These are phyloP conservation scores for Gasterosteus aculeatus DNA, from an alignment of 2,113 vertebrate genomes.

Conservation along the genomic window DNA sequence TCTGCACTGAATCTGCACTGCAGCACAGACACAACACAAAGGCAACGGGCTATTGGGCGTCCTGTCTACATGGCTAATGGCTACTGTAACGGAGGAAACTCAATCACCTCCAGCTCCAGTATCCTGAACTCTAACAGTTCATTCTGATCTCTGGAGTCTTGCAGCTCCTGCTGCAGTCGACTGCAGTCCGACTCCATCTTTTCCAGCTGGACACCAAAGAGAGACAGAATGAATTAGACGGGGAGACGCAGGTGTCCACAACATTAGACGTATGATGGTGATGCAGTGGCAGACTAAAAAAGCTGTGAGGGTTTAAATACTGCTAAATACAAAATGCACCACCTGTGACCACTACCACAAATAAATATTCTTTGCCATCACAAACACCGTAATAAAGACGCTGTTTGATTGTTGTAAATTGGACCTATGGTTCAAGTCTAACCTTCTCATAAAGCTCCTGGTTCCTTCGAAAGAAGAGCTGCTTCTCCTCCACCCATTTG, in stretches of 20 bases:
- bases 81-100: background rate
- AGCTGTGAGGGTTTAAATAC: background rate
- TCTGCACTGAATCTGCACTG: constrained; percentile 9
- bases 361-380: background rate
- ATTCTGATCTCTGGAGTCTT: constrained; percentile 97
- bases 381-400: background rate
- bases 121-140: constrained; percentile 98
- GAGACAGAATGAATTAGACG: constrained; percentile 1
- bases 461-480: constrained; percentile 94
- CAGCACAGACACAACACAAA: constrained; percentile 31
- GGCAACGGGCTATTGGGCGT: constrained; percentile 11
- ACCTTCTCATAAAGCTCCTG: constrained; percentile 98
- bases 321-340: background rate
- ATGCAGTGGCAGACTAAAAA: background rate
- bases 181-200: constrained; percentile 88
- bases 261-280: background rate
- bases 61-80: background rate
- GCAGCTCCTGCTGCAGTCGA: constrained; percentile 91
- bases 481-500: constrained; percentile 99
- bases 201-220: constrained; percentile 84
- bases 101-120: constrained; percentile 91
- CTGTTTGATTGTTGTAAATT: background rate
- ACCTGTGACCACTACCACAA: background rate
- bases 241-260: background rate
- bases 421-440: background rate